phyloP scores from a whole-genome alignment of 2,113 vertebrate genomes.

The Edolisoma coerulescens region DNA sequence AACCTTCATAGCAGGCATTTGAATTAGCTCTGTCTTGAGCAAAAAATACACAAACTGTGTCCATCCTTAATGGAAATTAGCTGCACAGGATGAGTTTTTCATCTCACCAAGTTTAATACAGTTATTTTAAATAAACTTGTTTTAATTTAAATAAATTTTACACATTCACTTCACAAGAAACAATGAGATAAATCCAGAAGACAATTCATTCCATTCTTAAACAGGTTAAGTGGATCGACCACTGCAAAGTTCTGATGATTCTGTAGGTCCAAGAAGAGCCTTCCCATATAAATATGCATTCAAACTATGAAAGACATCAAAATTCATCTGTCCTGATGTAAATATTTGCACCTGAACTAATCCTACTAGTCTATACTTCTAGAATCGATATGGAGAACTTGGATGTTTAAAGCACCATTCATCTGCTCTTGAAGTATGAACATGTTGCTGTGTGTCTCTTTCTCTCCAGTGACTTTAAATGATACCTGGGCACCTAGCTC shows the following conservation, averaged over 20 bases:
- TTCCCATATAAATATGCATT: not conserved
- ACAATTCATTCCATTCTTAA: not conserved
- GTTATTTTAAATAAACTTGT: not conserved
- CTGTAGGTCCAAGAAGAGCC: not conserved
- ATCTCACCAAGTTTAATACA: not conserved
- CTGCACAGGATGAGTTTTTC: not conserved
- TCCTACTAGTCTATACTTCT: not conserved
- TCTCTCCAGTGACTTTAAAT: not conserved
- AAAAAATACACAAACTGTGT: not conserved
- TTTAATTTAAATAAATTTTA: not conserved
- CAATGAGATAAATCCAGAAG: not conserved
- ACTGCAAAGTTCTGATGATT: not conserved
- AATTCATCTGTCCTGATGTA: not conserved
- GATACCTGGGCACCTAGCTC: not conserved
- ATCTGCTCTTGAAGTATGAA: not conserved
- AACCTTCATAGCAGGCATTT: not conserved
- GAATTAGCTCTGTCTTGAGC: not conserved
- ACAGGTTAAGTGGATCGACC: not conserved
- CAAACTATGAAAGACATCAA: not conserved
- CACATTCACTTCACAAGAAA: not conserved
- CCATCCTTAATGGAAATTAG: not conserved
- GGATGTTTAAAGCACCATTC: not conserved
- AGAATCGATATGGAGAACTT: fast-evolving
- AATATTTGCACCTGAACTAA: not conserved
- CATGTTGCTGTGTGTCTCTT: not conserved